Base-by-base conservation (phyloP, 1,140 invertebrate species). In the roundworm (Caenorhabditis elegans) region DNA sequence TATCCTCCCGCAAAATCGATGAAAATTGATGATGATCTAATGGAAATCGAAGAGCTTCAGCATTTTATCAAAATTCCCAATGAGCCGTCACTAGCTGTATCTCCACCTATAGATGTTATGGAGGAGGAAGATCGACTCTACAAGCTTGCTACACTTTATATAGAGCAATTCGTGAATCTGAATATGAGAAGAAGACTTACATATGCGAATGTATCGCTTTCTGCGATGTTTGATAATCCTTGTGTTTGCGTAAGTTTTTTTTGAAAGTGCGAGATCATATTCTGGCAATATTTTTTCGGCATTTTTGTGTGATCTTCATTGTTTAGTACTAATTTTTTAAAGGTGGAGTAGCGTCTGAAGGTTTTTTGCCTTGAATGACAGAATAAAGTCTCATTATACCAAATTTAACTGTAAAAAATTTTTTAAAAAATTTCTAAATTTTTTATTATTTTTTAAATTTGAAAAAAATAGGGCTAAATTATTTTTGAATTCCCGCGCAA, bases 101-200 rank as follows among this genome's bases (percentile, higher is more conserved):
- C 55, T 4, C 60, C 31, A n/a, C 26, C 28, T 0, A 0, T 34
- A 17, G 26, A 43, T 39, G 3, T 10, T 5, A 11, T 39, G 10
- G n/a, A 22, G 0, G 60, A 70, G 22, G 60, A 70, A 13, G 60
- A 70, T 11, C n/a, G 34, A n/a, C n/a, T 70, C 2, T 70, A 70
- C 34, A 6, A 34, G 3, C n/a, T 70, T 11, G 31, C 60, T 4
- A 22, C 60, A 10, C 34, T 70, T 17, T 70, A 70, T 22, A 39
- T 70, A 34, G 60, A 70, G 3, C 34, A 70, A 28, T 39, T 70
- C 17, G 60, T 70, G 0, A 70, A 43, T 39, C 39, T 70, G n/a
- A 70, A 70, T 70, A 70, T 70, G 60, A 70, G 60, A 70, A 70
- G 60, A 13, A n/a, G 34, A 6, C 11, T 70, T 10, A 70, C 60